Evolutionary conservation across 2,797 vertebrate species (phyloP).

Genomic region (Lemur catta): DNA sequence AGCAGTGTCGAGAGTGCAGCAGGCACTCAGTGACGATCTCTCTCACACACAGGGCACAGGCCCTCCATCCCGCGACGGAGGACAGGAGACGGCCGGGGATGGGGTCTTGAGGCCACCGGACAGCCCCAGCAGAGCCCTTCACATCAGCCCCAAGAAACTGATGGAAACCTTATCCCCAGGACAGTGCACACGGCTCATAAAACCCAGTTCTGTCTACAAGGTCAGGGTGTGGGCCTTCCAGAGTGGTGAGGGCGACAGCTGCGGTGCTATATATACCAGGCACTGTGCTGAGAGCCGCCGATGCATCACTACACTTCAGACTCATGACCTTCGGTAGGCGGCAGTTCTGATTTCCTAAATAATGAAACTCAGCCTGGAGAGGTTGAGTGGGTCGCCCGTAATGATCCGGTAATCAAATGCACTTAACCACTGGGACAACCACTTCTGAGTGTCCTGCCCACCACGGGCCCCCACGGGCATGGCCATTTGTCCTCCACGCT

Average conservation of each 20-base stretch:
- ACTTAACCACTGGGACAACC: neutral
- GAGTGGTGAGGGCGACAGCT: neutral
- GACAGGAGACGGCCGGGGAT: too few relatives aligned
- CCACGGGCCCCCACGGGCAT: fast-evolving
- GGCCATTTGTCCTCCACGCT: neutral
- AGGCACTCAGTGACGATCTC: neutral
- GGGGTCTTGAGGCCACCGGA: neutral
- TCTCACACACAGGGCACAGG: fast-evolving
- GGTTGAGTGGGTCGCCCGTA: too few relatives aligned
- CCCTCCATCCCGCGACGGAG: fast-evolving
- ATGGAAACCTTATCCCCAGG: neutral
- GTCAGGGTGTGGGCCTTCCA: neutral
- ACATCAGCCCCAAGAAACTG: neutral
- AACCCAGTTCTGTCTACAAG: neutral
- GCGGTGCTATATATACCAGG: fast-evolving
- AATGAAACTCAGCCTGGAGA: neutral
- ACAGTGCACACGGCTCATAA: neutral
- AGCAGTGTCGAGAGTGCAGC: neutral
- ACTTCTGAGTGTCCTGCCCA: neutral
- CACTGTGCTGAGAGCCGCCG: fast-evolving
- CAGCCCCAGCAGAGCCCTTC: neutral
- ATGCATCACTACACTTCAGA: fast-evolving
- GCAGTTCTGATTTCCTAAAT: neutral
- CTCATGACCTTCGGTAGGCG: neutral
- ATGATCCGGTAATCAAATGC: neutral